A percentile compares a stretch with the other conserved stretches of the same genome.
Conservation (phyloP, 2,113 vertebrate genomes). For the Phylloscopus trochilus region DNA sequence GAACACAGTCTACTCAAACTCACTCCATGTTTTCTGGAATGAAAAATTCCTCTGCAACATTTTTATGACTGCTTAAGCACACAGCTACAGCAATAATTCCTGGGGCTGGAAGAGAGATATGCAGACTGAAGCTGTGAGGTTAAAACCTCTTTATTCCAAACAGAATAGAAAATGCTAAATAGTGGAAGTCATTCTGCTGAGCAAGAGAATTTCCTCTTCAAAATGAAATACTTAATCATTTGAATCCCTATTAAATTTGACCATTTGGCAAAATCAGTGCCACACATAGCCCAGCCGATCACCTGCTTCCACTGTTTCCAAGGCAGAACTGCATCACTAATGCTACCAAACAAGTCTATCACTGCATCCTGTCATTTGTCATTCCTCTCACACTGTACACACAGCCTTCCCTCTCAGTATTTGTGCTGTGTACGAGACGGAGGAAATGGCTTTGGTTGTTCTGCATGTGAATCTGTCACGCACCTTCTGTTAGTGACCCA, state of each 20-base stretch:
- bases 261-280: not conserved
- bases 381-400: slow-evolving; percentile 4
- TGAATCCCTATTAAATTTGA: not conserved
- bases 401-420: not conserved
- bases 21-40: slow-evolving; percentile 9
- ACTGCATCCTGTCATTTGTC: not conserved
- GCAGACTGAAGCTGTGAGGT: slow-evolving; percentile 15
- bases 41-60: not conserved
- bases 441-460: slow-evolving; percentile 14
- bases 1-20: not conserved
- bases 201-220: slow-evolving; percentile 1
- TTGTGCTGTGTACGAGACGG: not conserved
- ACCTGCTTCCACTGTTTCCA: not conserved
- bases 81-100: slow-evolving; percentile 1
- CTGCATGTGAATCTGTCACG: not conserved
- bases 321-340: not conserved
- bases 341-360: not conserved
- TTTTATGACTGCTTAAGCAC: slow-evolving; percentile 24
- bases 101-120: not conserved
- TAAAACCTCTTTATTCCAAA: slow-evolving; percentile 27
- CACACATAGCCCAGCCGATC: not conserved
- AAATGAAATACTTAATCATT: not conserved
- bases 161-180: slow-evolving; percentile 7
- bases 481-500: slow-evolving; percentile 27
- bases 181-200: slow-evolving; percentile 1